phyloP scores from a whole-genome alignment of 2,797 vertebrate species.

The Picus viridis region DNA sequence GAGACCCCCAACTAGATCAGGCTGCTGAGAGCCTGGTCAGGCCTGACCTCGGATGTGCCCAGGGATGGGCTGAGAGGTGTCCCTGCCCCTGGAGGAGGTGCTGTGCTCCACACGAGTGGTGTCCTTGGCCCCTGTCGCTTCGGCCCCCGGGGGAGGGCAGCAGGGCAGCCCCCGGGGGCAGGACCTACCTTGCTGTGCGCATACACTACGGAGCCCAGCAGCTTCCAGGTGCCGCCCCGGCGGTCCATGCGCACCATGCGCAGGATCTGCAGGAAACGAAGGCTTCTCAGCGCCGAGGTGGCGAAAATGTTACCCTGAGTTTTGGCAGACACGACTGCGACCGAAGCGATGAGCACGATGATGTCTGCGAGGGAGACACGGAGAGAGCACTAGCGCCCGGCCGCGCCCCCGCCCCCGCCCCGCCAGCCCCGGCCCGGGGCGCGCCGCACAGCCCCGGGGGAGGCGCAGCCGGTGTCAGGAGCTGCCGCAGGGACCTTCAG shows the following conservation, averaged over 20 bases:
- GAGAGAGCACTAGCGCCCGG: slow-evolving; percentile 40
- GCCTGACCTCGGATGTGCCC: too few species aligned
- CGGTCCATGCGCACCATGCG: slow-evolving; percentile 99
- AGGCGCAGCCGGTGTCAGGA: neutral
- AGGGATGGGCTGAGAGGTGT: too few species aligned
- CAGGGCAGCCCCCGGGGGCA: neutral
- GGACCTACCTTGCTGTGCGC: slow-evolving; percentile 94
- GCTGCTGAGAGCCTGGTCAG: too few species aligned
- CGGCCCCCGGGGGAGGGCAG: neutral
- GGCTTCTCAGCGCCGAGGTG: slow-evolving; percentile 95
- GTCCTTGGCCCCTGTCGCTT: neutral
- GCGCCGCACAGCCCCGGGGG: too few species aligned
- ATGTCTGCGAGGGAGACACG: slow-evolving; percentile 89
- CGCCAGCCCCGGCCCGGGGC: too few species aligned
- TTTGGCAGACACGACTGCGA: slow-evolving; percentile 96
- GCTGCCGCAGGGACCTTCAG: neutral
- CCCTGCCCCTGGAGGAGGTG: too few species aligned
- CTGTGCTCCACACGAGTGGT: neutral
- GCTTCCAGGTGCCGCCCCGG: slow-evolving; percentile 97
- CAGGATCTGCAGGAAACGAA: slow-evolving; percentile 97
- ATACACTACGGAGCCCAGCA: slow-evolving; percentile 97
- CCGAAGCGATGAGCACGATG: slow-evolving; percentile 96
- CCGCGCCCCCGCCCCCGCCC: too few species aligned
- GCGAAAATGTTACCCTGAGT: slow-evolving; percentile 99
- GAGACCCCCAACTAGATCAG: too few species aligned